Percentiles rank a stretch among this genome's conserved stretches.
phyloP scores from a whole-genome alignment of 2,888 invertebrate genomes.

The Bombylius discolor region DNA sequence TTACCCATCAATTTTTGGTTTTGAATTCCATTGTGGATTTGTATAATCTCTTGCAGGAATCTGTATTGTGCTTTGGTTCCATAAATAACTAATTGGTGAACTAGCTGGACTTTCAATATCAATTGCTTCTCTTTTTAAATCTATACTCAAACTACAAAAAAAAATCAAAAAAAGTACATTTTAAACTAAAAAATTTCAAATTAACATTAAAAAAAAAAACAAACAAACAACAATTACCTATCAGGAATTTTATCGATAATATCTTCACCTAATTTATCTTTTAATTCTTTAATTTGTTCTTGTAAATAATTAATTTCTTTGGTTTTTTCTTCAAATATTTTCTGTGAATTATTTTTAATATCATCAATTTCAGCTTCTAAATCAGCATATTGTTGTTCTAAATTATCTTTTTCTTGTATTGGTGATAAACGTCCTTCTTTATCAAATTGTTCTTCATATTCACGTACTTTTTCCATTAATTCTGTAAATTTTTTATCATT shows the following conservation, averaged over 20 bases:
- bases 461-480: constrained; percentile 59
- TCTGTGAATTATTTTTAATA: constrained; percentile 39
- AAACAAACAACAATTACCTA: no score
- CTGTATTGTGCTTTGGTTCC: constrained; percentile 39
- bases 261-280: constrained; percentile 27
- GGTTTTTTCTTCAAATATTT: constrained; percentile 42
- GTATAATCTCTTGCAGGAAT: constrained; percentile 30
- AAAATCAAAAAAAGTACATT: background rate
- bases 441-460: constrained; percentile 64
- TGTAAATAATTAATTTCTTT: constrained; percentile 43
- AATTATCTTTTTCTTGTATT: constrained; percentile 60
- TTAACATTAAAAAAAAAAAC: background rate
- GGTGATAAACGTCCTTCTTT: constrained; percentile 50
- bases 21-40: constrained; percentile 20
- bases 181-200: background rate
- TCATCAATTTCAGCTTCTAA: constrained; percentile 56
- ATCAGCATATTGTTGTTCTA: constrained; percentile 59
- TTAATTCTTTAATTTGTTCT: constrained; percentile 38
- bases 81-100: constrained; percentile 38
- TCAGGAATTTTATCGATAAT: no score
- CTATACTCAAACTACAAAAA: background rate
- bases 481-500: constrained; percentile 65
- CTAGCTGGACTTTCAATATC: constrained; percentile 30
- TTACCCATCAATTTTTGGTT: constrained; percentile 14
- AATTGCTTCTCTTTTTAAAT: constrained; percentile 7